Percentiles rank a stretch among this genome's conserved stretches.
Conservation (phyloP, 2,113 vertebrate genomes). For the Capra hircus region DNA sequence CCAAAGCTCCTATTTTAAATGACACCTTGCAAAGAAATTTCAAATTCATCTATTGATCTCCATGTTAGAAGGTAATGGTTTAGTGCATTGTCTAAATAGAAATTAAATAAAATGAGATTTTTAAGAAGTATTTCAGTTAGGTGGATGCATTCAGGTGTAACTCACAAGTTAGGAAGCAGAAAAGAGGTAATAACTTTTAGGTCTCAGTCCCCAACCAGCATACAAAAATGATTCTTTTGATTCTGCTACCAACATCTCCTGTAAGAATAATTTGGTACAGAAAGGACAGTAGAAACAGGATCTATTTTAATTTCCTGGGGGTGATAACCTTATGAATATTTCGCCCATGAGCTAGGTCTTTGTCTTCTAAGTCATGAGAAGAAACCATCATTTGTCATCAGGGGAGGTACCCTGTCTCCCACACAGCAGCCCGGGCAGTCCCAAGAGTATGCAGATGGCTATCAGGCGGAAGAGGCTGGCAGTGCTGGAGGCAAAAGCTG, state of each 20-base stretch:
- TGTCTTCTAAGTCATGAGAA: background rate
- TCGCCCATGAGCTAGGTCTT: background rate
- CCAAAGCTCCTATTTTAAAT: too few species aligned
- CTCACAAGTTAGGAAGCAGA: background rate
- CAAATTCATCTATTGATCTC: too few species aligned
- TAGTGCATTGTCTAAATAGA: background rate
- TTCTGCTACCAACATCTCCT: background rate
- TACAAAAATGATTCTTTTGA: constrained; percentile 12
- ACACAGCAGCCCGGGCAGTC: background rate
- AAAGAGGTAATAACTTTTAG: background rate
- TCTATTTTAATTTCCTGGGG: background rate
- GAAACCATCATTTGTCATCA: constrained; percentile 16
- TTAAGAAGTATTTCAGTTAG: background rate
- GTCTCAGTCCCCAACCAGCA: background rate
- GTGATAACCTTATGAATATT: background rate
- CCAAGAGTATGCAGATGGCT: background rate
- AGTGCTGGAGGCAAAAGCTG: background rate
- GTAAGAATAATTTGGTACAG: background rate
- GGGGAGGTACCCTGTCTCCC: constrained; percentile 28
- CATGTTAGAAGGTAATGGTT: background rate
- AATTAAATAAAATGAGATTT: background rate
- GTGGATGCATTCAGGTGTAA: background rate
- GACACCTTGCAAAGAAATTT: too few species aligned
- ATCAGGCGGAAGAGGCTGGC: background rate
- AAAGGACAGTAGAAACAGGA: background rate